These are phyloP conservation scores for Boloria euphrosyne DNA, from an alignment of 2,888 invertebrate species.

Conservation along the genomic window DNA sequence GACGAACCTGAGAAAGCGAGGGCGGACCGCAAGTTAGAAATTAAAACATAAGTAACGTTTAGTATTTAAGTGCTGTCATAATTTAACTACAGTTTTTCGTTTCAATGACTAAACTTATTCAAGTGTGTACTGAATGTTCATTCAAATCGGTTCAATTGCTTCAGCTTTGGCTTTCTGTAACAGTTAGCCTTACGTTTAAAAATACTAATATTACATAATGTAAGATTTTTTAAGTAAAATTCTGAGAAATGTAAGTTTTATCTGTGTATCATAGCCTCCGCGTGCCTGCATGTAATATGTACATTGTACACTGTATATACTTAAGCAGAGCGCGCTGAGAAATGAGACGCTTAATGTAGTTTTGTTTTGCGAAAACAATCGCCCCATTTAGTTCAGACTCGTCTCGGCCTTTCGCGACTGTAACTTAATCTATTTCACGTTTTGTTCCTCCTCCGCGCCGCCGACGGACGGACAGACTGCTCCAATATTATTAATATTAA, in stretches of 20 bases:
- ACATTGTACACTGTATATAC: not conserved
- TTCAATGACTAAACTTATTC: too few species aligned
- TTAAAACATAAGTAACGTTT: too few species aligned
- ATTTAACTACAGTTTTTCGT: too few species aligned
- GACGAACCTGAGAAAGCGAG: too few species aligned
- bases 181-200: too few species aligned
- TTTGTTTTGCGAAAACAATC: constrained; percentile 29
- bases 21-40: too few species aligned
- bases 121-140: too few species aligned
- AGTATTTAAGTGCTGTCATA: too few species aligned
- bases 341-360: constrained; percentile 30
- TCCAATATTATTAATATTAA: constrained; percentile 1
- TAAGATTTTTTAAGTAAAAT: not conserved
- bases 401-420: constrained; percentile 1
- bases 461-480: not conserved
- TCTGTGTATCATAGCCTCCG: not conserved
- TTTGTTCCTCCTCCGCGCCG: not conserved
- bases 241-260: not conserved
- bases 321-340: constrained; percentile 13
- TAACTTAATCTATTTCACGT: constrained; percentile 16
- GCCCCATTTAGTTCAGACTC: constrained; percentile 18
- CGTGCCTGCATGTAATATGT: not conserved
- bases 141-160: too few species aligned
- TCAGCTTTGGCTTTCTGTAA: too few species aligned
- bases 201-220: not conserved